Base-by-base conservation (phyloP, 2,113 vertebrate genomes). In the Formicarius rufipectus region DNA sequence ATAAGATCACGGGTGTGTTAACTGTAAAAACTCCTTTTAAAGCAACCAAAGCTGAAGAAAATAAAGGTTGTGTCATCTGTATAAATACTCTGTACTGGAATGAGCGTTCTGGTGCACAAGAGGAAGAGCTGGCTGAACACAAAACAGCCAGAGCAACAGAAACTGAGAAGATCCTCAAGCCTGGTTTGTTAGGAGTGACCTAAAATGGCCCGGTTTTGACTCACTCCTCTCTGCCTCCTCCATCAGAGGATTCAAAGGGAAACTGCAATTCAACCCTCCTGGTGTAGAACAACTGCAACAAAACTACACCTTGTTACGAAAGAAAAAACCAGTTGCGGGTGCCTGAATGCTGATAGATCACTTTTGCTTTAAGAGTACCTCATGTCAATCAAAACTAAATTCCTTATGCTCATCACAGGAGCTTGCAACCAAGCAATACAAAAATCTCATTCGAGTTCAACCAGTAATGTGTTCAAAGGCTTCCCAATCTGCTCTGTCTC, bases 371-470 rank as follows among this genome's bases (percentile, higher is more conserved):
- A 96, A 97, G 91, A 92, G 93, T 19, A 90, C 80, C 95, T 95
- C 82, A 53, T 55, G 84, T 95, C 95, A 96, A 89, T 96, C 94
- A 94, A 95, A 96, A 90, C 73, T 84, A 93, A 93, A 95, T 87
- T 92, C 88, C 96, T 96, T 87, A 20, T 87, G 92, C 96, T 95
- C 95, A 85, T 96, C 93, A 86, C 95, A 83, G 59, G 78, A 88
- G 69, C 53, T 59, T 66, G 92, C 89, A 95, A 95, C 94, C 68
- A 85, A 89, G 93, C 90, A 76, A 92, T 93, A 90, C 55, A 90
- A 86, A 96, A 97, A 96, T 78, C 95, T 97, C 89, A 77, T 97
- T 94, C 17, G 82, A 96, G 96, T 95, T 97, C 96, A 95, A 94
- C 83, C 74, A 96, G 60, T 71, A 96, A 96, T 81, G 90, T 94